phyloP scores from a whole-genome alignment of 2,113 vertebrate species.

The Microtus montanus region DNA sequence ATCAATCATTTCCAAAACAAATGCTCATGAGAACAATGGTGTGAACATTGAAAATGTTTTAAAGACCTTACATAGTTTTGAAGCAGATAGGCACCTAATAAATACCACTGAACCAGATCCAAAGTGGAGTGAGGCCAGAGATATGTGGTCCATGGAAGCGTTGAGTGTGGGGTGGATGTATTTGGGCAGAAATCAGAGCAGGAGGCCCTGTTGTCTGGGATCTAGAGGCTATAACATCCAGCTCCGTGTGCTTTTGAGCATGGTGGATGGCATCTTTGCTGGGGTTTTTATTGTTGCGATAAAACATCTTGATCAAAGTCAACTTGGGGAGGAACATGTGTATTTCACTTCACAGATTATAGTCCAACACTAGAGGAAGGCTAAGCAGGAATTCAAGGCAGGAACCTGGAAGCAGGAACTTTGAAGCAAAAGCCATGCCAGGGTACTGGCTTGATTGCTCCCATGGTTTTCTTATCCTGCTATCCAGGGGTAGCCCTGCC shows the following conservation, averaged over 20 bases:
- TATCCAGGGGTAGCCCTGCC: neutral
- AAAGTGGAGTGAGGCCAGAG: neutral
- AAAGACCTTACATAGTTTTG: neutral
- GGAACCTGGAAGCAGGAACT: neutral
- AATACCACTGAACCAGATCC: neutral
- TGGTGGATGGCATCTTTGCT: neutral
- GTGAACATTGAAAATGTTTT: neutral
- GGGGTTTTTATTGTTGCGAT: neutral
- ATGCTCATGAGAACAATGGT: neutral
- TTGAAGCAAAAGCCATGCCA: neutral
- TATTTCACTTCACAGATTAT: neutral
- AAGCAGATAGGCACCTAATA: neutral
- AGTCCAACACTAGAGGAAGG: too few relatives aligned
- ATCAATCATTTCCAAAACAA: neutral
- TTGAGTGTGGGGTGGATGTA: neutral
- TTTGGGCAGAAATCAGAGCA: neutral
- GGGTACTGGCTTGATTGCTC: neutral
- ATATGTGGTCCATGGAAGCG: neutral
- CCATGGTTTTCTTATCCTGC: too few relatives aligned
- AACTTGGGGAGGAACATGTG: neutral
- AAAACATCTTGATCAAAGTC: neutral
- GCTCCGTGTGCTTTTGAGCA: accelerated
- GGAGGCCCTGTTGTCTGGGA: accelerated
- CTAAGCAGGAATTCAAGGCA: neutral
- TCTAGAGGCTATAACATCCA: too few relatives aligned